These are phyloP conservation scores for Equus przewalskii DNA, from an alignment of 2,113 vertebrate species.

Conservation along the genomic window DNA sequence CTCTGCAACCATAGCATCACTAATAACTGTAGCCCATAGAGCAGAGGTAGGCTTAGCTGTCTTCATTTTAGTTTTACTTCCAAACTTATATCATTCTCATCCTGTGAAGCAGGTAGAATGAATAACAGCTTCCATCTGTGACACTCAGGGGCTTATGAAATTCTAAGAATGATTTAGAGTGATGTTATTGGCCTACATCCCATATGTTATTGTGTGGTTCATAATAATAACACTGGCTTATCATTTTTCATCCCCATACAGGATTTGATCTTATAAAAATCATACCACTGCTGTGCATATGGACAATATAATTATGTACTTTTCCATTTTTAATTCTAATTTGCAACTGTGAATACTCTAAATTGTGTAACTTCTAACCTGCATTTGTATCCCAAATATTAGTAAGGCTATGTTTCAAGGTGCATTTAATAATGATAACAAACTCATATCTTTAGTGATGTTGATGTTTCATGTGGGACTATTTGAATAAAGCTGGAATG, in stretches of 20 bases:
- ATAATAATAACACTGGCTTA: conserved; percentile 61
- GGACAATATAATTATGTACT: conserved; percentile 58
- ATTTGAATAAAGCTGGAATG: conserved; percentile 37
- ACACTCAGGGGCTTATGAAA: conserved; percentile 60
- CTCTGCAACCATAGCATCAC: not conserved
- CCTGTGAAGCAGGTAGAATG: conserved; percentile 62
- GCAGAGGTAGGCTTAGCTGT: not conserved
- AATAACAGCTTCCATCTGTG: conserved; percentile 63
- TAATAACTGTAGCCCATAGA: not conserved
- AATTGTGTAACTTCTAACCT: not conserved
- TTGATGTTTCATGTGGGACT: not conserved
- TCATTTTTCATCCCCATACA: conserved; percentile 53
- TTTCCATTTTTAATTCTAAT: conserved; percentile 58
- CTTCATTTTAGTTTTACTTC: conserved; percentile 55
- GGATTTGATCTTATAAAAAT: conserved; percentile 66
- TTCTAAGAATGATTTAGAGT: conserved; percentile 48
- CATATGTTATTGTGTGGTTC: conserved; percentile 52
- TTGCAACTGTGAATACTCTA: not conserved
- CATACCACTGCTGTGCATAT: conserved; percentile 53
- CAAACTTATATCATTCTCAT: conserved; percentile 36
- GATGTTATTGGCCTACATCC: conserved; percentile 35
- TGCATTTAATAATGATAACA: not conserved
- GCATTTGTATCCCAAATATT: not conserved
- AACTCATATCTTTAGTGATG: not conserved
- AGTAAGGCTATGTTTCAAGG: not conserved